Conservation (phyloP, 2,797 vertebrate genomes). For the Acropternis orthonyx region DNA sequence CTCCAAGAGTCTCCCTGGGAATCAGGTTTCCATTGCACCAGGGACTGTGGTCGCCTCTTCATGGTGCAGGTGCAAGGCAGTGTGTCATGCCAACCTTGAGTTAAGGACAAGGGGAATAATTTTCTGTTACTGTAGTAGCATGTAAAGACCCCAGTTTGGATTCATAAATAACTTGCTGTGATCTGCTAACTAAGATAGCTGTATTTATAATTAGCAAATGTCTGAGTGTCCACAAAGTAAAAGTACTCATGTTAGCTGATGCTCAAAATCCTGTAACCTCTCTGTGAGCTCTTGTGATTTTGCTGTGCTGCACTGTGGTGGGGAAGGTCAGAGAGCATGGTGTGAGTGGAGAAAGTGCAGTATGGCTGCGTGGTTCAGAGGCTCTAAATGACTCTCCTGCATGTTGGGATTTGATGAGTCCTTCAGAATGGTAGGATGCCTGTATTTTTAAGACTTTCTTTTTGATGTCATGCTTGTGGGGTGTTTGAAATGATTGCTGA, state of each 20-base stretch:
- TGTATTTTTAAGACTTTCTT: not conserved
- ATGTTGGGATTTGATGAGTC: not conserved
- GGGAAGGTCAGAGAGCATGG: not conserved
- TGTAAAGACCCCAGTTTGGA: not conserved
- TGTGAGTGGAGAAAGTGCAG: not conserved
- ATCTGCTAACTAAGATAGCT: not conserved
- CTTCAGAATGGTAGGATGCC: not conserved
- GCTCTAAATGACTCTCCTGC: not conserved
- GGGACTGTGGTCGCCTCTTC: not conserved
- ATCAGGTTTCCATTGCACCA: constrained; percentile 18
- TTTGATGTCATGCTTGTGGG: not conserved
- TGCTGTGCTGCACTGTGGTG: not conserved
- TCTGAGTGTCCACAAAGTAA: not conserved
- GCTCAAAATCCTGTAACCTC: not conserved
- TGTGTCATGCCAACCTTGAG: not conserved
- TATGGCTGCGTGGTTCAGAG: not conserved
- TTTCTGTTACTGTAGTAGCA: not conserved
- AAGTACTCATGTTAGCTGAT: not conserved
- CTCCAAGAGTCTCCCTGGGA: constrained; percentile 28
- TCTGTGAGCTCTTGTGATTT: not conserved
- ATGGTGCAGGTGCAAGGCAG: not conserved
- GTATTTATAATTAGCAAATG: accelerated
- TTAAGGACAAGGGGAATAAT: not conserved
- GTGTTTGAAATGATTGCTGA: not conserved
- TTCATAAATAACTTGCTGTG: not conserved